Base-by-base conservation (phyloP, 2,797 vertebrate species). In the Typhlichthys eigenmanni region DNA sequence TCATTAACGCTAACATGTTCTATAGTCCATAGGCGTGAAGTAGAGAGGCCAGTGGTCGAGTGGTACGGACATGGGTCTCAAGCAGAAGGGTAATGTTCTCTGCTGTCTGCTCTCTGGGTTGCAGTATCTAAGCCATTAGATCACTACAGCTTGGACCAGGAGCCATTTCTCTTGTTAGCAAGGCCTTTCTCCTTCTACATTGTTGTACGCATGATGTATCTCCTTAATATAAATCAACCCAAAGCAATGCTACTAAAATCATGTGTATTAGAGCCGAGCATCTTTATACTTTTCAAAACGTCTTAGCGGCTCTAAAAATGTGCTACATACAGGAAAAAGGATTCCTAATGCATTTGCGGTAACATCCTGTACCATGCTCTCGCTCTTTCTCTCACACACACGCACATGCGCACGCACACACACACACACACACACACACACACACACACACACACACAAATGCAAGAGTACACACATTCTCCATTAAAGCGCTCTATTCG, bases 321-420 rank as follows among this genome's bases (percentile, higher is more conserved):
- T 86, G 79, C 68, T 65, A 60, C 59, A 79, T 63, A 60, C 59
- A 81, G 63, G 58, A 58, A 71, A 85, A 81, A 62, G 56, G 62
- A 82, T 59, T 79, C 74, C 79, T 83, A 85, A 88, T 76, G 77
- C 80, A 82, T 88, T 89, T 84, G 80, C 82, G 87, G 84, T 88
- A 84, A 85, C 81, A 87, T 68, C 69, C 69, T 74, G 83, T 81
- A 83, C 79, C 72, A 63, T 74, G 46, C 60, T 65, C 38, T 61
- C 60, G 66, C 55, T 59, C 75, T 64, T 56, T 61, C 69, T 71
- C 58, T 17, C 24, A 46, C 45, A 29, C 24, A 29, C 9, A n/a
- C 57, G 29, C 58, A 61, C 63, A 69, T 14, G 64, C 60, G 51
- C 58, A 54, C 56, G 62, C 63, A 74, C 60, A 67, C 76, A 64